Conservation (phyloP, 2,888 invertebrate species). For the Protonemura montana region DNA sequence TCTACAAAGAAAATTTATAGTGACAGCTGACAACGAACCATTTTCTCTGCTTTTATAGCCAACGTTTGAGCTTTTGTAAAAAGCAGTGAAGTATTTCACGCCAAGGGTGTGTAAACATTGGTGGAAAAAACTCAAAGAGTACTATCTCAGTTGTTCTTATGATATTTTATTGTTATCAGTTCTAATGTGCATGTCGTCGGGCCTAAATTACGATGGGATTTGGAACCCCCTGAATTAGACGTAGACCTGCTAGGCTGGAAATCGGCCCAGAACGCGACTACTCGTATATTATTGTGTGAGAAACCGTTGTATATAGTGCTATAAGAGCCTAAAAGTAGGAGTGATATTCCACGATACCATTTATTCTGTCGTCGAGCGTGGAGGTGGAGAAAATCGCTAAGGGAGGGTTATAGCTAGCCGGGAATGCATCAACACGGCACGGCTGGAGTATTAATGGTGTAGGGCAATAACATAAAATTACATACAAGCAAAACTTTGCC, state of each 20-base stretch:
- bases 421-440: background rate
- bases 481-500: background rate
- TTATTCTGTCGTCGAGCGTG: background rate
- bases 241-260: background rate
- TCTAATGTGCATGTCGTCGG: background rate
- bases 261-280: constrained; percentile 14
- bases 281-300: constrained; percentile 27
- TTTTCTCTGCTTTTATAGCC: constrained; percentile 2
- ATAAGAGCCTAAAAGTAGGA: constrained; percentile 21
- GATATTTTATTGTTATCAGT: background rate
- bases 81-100: background rate
- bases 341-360: constrained; percentile 31
- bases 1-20: constrained; percentile 12
- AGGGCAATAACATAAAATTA: background rate
- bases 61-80: constrained; percentile 9
- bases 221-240: background rate
- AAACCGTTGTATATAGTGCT: constrained; percentile 12
- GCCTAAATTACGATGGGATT: constrained; percentile 3
- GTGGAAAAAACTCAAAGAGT: background rate
- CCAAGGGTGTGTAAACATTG: background rate
- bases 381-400: background rate
- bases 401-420: background rate
- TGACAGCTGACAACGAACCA: constrained; percentile 2
- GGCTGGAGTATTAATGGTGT: background rate
- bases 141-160: background rate